Evolutionary conservation across 2,113 vertebrate species (phyloP).

Genomic region (Todiramphus saurophagus): DNA sequence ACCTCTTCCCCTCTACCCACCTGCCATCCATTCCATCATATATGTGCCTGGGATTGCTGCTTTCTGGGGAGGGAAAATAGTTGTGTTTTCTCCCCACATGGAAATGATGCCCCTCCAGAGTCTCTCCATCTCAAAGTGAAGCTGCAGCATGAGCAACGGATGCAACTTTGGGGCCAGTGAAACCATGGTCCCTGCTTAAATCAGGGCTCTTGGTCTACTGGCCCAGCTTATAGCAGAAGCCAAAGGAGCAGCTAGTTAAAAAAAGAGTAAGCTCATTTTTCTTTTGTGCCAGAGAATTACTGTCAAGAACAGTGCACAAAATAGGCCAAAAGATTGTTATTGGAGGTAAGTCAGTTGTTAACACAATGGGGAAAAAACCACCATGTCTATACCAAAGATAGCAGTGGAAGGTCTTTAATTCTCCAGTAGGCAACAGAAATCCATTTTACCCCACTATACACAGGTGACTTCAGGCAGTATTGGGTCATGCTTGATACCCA

Average conservation of each 20-base stretch:
- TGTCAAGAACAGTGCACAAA: neutral
- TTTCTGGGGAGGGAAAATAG: neutral
- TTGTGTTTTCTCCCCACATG: conserved; percentile 45
- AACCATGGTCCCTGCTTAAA: neutral
- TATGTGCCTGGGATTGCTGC: neutral
- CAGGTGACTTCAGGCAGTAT: neutral
- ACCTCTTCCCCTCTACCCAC: conserved; percentile 51
- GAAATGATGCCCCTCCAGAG: conserved; percentile 12
- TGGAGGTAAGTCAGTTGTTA: neutral
- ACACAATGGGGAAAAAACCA: accelerated
- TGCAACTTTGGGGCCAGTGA: neutral
- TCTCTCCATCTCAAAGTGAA: neutral
- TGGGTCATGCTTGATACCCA: neutral
- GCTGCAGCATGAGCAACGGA: neutral
- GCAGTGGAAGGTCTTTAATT: neutral
- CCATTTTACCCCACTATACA: neutral
- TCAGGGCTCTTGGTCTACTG: neutral
- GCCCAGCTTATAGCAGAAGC: neutral
- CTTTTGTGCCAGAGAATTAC: neutral
- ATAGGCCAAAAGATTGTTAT: neutral
- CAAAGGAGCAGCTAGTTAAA: neutral
- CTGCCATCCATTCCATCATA: conserved; percentile 23
- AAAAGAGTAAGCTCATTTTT: neutral
- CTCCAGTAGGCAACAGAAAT: neutral
- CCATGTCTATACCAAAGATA: neutral